Base-by-base conservation (phyloP, 1,140 invertebrate genomes). In the Anagrus nilaparvatae region DNA sequence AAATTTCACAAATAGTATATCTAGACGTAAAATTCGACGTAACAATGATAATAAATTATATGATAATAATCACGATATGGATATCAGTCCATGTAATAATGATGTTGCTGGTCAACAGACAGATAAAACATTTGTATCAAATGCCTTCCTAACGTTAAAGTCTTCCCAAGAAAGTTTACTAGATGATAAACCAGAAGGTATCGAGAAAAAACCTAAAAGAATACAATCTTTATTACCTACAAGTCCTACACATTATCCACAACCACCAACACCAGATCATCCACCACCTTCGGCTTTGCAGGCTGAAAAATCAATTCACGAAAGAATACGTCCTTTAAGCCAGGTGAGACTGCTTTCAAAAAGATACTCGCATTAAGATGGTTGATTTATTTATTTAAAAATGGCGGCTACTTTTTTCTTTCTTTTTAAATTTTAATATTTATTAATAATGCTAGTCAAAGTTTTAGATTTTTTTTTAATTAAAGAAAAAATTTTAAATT, bases 231-330 rank as follows among this genome's bases (percentile, higher is more conserved):
- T 81, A 31, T 52, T 76, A 43, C 79, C 78, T 2, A 66, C 76
- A 19, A 90, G 86, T 48, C 90, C 90, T 2, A 87, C 87, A 5
- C 85, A 91, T 56, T 92, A 93, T 55, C 76, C 80, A 34, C 89
- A 94, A 67, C 90, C 89, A 4, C 88, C 90, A 0, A 96, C 90
- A 4, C 90, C 91, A 0, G 90, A 95, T 55, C 88, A 92, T 69
- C 88, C 90, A 4, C 92, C 92, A 5, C 92, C 92, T 0, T 87
- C 87, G n/a, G 87, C 90, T 5, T 74, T 79, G 49, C 86, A 90
- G 51, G 91, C 92, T 0, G 84, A 90, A 63, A 79, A 79, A 55
- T 83, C 84, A 49, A 96, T 96, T 52, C 83, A 91, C 55, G 83
- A 90, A 56, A 77, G 87, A 60, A 94, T 96, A 50, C 76, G 87